These are phyloP conservation scores for Philypnodon macrostomus DNA, from an alignment of 2,797 vertebrate genomes.

Conservation along the genomic window DNA sequence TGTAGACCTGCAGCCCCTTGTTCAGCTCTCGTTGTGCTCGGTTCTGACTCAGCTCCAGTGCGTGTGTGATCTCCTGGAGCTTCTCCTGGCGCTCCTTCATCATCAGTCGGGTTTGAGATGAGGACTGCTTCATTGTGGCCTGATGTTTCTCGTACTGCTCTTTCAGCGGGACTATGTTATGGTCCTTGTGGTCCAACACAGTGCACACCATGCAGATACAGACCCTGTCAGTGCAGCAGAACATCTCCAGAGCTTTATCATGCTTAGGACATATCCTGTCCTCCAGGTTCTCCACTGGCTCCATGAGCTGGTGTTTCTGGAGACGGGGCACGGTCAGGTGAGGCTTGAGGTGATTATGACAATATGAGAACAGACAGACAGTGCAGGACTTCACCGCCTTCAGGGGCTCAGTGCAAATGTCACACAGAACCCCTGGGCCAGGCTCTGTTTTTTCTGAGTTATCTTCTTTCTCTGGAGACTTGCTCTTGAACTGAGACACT, in stretches of 20 bases:
- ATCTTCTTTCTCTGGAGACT: neutral
- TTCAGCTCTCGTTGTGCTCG: neutral
- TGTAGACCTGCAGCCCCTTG: neutral
- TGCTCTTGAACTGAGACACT: neutral
- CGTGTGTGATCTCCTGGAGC: neutral
- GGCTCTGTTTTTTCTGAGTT: too few species aligned
- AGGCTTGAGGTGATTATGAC: neutral
- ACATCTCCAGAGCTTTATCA: neutral
- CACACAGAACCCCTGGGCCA: too few species aligned
- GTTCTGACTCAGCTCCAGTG: neutral
- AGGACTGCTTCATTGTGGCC: neutral
- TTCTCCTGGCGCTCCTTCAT: neutral
- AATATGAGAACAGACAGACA: neutral
- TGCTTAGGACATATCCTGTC: neutral
- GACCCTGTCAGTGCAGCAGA: neutral
- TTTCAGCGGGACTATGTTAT: neutral
- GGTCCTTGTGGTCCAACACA: neutral
- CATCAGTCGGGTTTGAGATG: neutral
- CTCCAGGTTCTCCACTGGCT: neutral
- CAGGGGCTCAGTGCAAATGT: neutral
- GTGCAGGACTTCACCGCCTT: slow-evolving; percentile 3
- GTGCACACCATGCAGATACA: neutral
- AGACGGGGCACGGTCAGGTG: neutral
- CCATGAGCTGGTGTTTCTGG: neutral
- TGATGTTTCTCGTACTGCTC: neutral